A percentile compares a stretch with the other conserved stretches of the same genome.
Evolutionary conservation across 2,888 invertebrate genomes (phyloP).

Genomic region (Molorchus minor): DNA sequence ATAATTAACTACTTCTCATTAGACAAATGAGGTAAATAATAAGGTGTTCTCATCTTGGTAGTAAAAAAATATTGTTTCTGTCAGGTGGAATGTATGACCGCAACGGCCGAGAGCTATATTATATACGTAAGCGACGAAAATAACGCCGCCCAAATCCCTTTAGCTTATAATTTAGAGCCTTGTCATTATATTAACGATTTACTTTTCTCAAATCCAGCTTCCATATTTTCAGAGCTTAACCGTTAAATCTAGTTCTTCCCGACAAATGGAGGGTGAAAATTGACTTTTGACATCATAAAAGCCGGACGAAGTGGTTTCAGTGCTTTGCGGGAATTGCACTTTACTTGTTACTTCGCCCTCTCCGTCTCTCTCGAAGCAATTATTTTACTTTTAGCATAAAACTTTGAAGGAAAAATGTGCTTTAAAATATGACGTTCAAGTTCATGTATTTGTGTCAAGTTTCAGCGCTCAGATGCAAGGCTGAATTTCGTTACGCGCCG

Average conservation of each 20-base stretch:
- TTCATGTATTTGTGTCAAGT: conserved; percentile 38
- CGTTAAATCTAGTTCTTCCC: conserved; percentile 51
- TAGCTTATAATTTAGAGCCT: conserved; percentile 21
- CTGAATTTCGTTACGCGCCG: conserved; percentile 22
- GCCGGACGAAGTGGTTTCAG: conserved; percentile 53
- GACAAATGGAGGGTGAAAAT: conserved; percentile 62
- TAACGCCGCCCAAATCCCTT: conserved; percentile 12
- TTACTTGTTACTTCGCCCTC: conserved; percentile 48
- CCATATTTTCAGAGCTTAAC: conserved; percentile 55
- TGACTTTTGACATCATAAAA: conserved; percentile 60
- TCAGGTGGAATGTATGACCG: neutral
- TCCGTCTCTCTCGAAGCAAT: conserved; percentile 50
- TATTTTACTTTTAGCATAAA: conserved; percentile 34
- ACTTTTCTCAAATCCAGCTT: conserved; percentile 36
- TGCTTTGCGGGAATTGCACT: conserved; percentile 54
- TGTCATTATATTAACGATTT: conserved; percentile 45
- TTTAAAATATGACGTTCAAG: conserved; percentile 27
- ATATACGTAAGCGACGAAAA: conserved; percentile 6
- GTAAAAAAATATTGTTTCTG: too few species aligned
- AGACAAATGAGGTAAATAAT: too few species aligned
- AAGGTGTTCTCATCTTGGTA: too few species aligned
- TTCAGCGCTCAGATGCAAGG: conserved; percentile 29
- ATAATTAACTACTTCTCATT: too few species aligned
- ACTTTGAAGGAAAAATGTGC: conserved; percentile 18
- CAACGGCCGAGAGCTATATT: conserved; percentile 4